Base-by-base conservation (phyloP, 2,888 invertebrate species). In the Xiphydria camelus region DNA sequence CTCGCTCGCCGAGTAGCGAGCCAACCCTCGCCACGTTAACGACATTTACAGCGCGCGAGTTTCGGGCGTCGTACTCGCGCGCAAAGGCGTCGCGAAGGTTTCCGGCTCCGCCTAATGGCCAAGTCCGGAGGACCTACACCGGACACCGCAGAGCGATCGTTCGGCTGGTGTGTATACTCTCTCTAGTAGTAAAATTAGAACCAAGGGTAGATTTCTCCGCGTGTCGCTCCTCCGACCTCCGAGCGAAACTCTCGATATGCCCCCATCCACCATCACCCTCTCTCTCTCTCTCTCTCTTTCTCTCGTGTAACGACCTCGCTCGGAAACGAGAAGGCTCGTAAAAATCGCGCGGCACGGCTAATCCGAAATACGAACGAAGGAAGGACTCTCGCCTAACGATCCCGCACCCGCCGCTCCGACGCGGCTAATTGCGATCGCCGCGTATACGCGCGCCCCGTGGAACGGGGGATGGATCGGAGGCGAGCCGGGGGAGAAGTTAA, bases 101-200 rank as follows among this genome's bases (percentile, higher is more conserved):
- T 50, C 43, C 47, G 38, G 32, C 57, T 51, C 54, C 61, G 47
- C 55, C 68, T 73, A 71, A 72, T 70, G 71, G 72, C 64, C 68
- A 67, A 69, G 71, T 68, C 64, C 59, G 54, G 53, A 56, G 63
- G 62, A 65, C 61, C 62, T 58, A 62, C n/a, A n/a, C n/a, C n/a
- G 51, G 57, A 54, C 57, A 66, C 69, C 69, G 57, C 70, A 70
- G 70, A 70, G 69, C 69, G 70, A 68, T 72, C 65, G 63, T 57
- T 55, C 45, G n/a, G n/a, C n/a, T n/a, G n/a, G n/a, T n/a, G n/a
- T n/a, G n/a, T n/a, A n/a, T n/a, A n/a, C n/a, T n/a, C n/a, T n/a
- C n/a, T n/a, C n/a, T n/a, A n/a, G n/a, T n/a, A n/a, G n/a, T n/a
- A n/a, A n/a, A n/a, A n/a, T n/a, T n/a, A n/a, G n/a, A n/a, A 45